Evolutionary conservation across 2,113 vertebrate genomes (phyloP).

Genomic region (Danio rerio): DNA sequence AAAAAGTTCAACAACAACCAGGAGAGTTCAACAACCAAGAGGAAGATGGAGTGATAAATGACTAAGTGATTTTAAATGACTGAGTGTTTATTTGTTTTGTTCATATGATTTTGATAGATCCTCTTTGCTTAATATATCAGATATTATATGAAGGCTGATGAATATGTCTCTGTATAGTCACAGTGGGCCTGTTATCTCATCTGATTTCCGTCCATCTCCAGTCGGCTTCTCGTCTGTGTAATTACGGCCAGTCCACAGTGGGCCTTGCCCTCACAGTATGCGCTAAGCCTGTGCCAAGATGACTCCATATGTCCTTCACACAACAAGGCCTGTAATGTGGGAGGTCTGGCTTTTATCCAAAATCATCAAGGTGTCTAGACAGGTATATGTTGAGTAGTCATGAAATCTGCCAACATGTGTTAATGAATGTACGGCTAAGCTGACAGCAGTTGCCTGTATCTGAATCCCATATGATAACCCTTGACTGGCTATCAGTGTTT

Average conservation of each 20-base stretch:
- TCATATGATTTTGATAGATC: background rate
- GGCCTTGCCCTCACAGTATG: constrained; percentile 26
- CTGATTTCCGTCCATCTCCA: constrained; percentile 21
- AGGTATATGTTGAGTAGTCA: constrained; percentile 46
- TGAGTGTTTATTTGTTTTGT: too few species aligned
- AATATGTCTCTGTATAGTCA: background rate
- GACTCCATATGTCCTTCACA: constrained; percentile 52
- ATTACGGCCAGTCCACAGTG: constrained; percentile 38
- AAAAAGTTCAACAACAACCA: too few species aligned
- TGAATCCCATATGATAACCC: constrained; percentile 38
- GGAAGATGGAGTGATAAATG: too few species aligned
- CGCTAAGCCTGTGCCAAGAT: constrained; percentile 31
- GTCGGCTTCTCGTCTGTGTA: constrained; percentile 14
- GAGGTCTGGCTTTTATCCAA: constrained; percentile 47
- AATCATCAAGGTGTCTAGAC: constrained; percentile 49
- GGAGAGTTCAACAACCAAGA: too few species aligned
- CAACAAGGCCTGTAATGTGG: constrained; percentile 15
- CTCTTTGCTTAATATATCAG: background rate
- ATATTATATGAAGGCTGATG: background rate
- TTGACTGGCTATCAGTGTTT: constrained; percentile 35
- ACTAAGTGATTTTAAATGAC: too few species aligned
- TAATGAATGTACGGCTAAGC: constrained; percentile 41
- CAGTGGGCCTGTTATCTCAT: background rate
- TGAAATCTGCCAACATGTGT: constrained; percentile 48
- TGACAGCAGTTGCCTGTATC: constrained; percentile 18